phyloP scores from a whole-genome alignment of 2,888 invertebrate genomes.

The Automeris io region DNA sequence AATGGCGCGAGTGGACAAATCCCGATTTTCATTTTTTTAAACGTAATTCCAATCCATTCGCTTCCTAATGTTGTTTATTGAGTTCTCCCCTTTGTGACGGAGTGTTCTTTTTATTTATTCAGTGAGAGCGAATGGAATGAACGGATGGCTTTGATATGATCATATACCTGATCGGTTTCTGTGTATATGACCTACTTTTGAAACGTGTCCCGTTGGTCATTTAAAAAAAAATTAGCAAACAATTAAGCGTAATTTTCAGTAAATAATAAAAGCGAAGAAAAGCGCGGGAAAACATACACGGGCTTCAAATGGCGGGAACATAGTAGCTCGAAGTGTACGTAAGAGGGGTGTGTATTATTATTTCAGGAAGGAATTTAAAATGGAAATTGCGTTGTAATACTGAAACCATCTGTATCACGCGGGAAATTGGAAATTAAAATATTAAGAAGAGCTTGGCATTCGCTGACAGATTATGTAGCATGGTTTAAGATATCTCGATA shows the following conservation, averaged over 20 bases:
- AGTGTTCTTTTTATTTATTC: constrained; percentile 22
- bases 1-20: constrained; percentile 55
- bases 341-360: constrained; percentile 45
- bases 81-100: constrained; percentile 29
- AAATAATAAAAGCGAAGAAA: constrained; percentile 38
- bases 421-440: constrained; percentile 50
- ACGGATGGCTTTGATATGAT: constrained; percentile 26
- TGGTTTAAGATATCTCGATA: too few species aligned
- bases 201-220: constrained; percentile 30
- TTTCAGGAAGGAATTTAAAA: constrained; percentile 53
- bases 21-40: constrained; percentile 67
- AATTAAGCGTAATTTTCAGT: constrained; percentile 12
- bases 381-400: constrained; percentile 51
- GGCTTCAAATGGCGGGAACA: constrained; percentile 51
- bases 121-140: constrained; percentile 27
- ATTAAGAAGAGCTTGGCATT: too few species aligned
- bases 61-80: constrained; percentile 27
- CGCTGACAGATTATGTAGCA: too few species aligned
- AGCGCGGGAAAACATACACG: constrained; percentile 58
- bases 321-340: constrained; percentile 21
- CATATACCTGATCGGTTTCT: constrained; percentile 24
- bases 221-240: constrained; percentile 23
- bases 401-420: constrained; percentile 27
- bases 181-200: constrained; percentile 70
- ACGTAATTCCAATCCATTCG: constrained; percentile 43